These are phyloP conservation scores for Platypus cylindrus DNA, from an alignment of 2,888 invertebrate species.

Conservation along the genomic window DNA sequence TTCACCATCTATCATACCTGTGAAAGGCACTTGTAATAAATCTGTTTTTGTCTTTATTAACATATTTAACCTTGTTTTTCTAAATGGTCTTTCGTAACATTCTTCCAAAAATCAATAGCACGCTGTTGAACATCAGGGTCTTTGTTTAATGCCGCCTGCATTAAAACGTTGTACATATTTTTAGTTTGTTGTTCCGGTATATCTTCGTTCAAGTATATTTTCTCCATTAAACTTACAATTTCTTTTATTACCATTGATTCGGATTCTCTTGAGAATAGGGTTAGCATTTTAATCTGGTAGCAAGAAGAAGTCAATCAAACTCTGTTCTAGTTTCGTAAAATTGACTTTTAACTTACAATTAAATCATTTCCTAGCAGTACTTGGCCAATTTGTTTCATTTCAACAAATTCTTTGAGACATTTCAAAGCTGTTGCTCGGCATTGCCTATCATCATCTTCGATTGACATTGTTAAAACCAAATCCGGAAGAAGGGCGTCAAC, in stretches of 20 bases:
- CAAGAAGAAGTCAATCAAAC: slow-evolving; percentile 12
- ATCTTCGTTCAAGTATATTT: slow-evolving; percentile 53
- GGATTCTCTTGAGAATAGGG: slow-evolving; percentile 49
- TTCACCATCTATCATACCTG: slow-evolving; percentile 61
- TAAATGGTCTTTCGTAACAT: slow-evolving; percentile 51
- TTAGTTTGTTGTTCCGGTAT: slow-evolving; percentile 33
- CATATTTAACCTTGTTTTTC: slow-evolving; percentile 45
- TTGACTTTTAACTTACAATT: slow-evolving; percentile 6
- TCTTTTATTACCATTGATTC: slow-evolving; percentile 69
- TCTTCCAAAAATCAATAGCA: slow-evolving; percentile 59
- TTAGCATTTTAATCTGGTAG: slow-evolving; percentile 39
- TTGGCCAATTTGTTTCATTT: slow-evolving; percentile 54
- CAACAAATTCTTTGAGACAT: slow-evolving; percentile 55
- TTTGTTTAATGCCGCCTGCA: slow-evolving; percentile 53
- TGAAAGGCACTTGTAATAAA: background rate
- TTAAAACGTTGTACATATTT: slow-evolving; percentile 48
- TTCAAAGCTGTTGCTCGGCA: slow-evolving; percentile 63
- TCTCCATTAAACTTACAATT: slow-evolving; percentile 51
- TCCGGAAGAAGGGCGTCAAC: slow-evolving; percentile 50
- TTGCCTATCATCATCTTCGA: slow-evolving; percentile 58
- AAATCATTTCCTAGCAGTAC: slow-evolving; percentile 35
- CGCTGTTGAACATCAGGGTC: slow-evolving; percentile 71
- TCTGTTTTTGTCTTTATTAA: background rate
- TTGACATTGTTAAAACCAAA: slow-evolving; percentile 50
- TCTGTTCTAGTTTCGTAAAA: background rate